phyloP scores from a whole-genome alignment of 2,797 vertebrate species.

The Vipera latastei region DNA sequence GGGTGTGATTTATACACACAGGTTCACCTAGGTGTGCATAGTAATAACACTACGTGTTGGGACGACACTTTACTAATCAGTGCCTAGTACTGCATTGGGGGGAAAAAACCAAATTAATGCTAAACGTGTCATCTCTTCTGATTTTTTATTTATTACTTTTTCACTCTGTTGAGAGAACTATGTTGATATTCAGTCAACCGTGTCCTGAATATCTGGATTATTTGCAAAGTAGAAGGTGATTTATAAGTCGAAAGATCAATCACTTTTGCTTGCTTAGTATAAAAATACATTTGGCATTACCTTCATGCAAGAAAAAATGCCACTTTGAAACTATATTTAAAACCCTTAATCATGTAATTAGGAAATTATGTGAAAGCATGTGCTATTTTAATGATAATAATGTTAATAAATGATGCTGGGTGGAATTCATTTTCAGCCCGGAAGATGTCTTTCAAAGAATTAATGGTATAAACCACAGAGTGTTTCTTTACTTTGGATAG shows the following conservation, averaged over 20 bases:
- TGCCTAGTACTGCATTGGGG: not conserved
- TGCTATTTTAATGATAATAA: not conserved
- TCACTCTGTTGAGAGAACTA: not conserved
- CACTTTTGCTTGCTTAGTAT: constrained; percentile 37
- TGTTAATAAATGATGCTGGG: not conserved
- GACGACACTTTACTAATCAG: not conserved
- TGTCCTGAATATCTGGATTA: constrained; percentile 1
- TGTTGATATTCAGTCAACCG: constrained; percentile 1
- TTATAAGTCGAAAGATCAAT: constrained; percentile 31
- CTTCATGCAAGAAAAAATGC: not conserved
- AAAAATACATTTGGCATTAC: constrained; percentile 33
- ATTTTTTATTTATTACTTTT: not conserved
- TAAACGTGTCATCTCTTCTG: not conserved
- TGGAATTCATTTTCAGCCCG: not conserved
- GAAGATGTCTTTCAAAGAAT: not conserved
- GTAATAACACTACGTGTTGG: not conserved
- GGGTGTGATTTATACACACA: not conserved
- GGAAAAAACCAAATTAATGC: not conserved
- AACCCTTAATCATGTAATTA: constrained; percentile 6
- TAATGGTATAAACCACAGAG: not conserved
- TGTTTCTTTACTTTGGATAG: not conserved
- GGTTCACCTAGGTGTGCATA: not conserved
- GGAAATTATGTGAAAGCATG: constrained; percentile 15
- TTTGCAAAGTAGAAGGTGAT: constrained; percentile 11
- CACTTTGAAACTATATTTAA: not conserved